Base-by-base conservation (phyloP, 2,888 invertebrate genomes). In the Zeuzera pyrina region DNA sequence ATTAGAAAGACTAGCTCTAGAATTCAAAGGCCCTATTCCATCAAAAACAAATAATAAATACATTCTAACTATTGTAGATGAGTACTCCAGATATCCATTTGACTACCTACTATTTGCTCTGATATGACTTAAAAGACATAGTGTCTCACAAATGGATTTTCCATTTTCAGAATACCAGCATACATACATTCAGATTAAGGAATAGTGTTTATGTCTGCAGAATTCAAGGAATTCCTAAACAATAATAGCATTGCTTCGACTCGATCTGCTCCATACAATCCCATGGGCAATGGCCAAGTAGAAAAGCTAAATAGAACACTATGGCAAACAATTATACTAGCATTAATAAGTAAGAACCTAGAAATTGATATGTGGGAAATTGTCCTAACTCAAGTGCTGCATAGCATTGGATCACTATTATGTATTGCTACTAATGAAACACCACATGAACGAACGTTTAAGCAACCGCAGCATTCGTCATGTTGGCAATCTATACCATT, bases 251-350 rank as follows among this genome's bases (percentile, higher is more conserved):
- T 19, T 19, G 19, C 19, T 6, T 19, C 8, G 8, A 19, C 5
- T 8, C 5, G 19, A 19, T 6, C 19, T 6, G 8, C 19, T 19
- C 19, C 19, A 19, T 19, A 8, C 8, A 19, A 19, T 19, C 19
- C 19, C 19, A 5, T 6, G 8, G 19, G 19, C 19, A 19, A 19
- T 19, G 19, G 19, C 5, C 19, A 19, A 19, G 8, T 19, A 6
- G 5, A 19, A 5, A 5, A 8, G 22, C 15, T 15, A 15, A 15
- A 28, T 13, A 30, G 15, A 32, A 31, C 29, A n/a, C 8, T 19
- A 15, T 21, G 28, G 10, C 14, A 28, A 36, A 19, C 13, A 34
- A 31, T 29, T 31, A 31, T 25, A 42, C 26, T n/a, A n/a, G n/a
- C n/a, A n/a, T n/a, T n/a, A n/a, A n/a, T n/a, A n/a, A n/a, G n/a